These are phyloP conservation scores for Danio aesculapii DNA, from an alignment of 2,797 vertebrate species.

Conservation along the genomic window DNA sequence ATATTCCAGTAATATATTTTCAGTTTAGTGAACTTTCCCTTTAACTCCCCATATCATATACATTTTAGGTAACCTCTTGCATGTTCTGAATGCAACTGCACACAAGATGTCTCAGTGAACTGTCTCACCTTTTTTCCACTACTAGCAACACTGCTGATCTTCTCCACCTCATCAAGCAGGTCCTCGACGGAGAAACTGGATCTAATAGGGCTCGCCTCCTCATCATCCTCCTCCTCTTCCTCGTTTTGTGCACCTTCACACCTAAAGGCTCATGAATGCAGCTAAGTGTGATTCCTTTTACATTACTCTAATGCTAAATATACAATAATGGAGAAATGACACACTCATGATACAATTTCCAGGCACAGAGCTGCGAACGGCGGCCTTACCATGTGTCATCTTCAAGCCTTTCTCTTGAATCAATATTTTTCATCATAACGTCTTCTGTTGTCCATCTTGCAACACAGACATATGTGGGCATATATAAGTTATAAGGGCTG, in stretches of 20 bases:
- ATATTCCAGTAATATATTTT: no score
- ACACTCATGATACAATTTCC: background rate
- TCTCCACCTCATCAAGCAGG: conserved; percentile 84
- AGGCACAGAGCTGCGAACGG: background rate
- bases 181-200: conserved; percentile 84
- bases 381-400: conserved; percentile 70
- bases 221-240: conserved; percentile 54
- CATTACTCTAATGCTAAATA: background rate
- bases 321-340: background rate
- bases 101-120: background rate
- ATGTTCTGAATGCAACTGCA: background rate
- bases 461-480: conserved; percentile 10
- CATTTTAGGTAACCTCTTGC: background rate
- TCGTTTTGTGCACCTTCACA: conserved; percentile 67
- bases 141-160: conserved; percentile 80
- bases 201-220: conserved; percentile 75
- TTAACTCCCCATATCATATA: no score
- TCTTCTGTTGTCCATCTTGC: conserved; percentile 77
- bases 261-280: conserved; percentile 57
- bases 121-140: conserved; percentile 77
- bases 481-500: background rate
- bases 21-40: no score
- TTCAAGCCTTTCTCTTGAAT: conserved; percentile 80
- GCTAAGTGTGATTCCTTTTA: background rate
- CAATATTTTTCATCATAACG: conserved; percentile 88